A percentile compares a stretch with the other conserved stretches of the same genome.
These are phyloP conservation scores for Australoheros scitulus DNA, from an alignment of 2,113 vertebrate species.

Conservation along the genomic window DNA sequence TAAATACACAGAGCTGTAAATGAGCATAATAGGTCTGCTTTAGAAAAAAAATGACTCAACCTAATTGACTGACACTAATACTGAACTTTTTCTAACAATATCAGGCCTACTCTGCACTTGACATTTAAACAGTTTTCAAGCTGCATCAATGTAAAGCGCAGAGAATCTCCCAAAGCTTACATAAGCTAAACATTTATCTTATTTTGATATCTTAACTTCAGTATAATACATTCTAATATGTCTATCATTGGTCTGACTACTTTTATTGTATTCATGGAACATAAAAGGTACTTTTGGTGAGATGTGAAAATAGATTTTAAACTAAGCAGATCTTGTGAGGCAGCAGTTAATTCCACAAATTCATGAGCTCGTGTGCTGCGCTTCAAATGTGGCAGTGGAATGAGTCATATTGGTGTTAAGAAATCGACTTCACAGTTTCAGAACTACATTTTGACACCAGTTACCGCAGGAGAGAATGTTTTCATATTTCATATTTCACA, in stretches of 20 bases:
- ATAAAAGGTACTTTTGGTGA: neutral
- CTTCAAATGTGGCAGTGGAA: neutral
- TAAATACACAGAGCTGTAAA: neutral
- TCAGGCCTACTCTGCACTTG: neutral
- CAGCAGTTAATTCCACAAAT: neutral
- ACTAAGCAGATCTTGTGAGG: neutral
- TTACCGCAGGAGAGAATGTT: neutral
- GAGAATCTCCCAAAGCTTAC: neutral
- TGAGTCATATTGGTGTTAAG: slow-evolving; percentile 26
- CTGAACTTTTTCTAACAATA: neutral
- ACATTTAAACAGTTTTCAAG: neutral
- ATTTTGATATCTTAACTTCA: neutral
- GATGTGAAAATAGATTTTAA: neutral
- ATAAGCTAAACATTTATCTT: neutral
- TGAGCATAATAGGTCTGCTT: neutral
- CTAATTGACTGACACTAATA: neutral
- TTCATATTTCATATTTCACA: slow-evolving; percentile 7
- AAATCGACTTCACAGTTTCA: slow-evolving; percentile 1
- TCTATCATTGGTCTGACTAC: neutral
- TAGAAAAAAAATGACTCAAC: neutral
- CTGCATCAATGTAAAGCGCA: neutral
- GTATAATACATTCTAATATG: neutral
- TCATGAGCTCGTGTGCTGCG: neutral
- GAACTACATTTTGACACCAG: neutral
- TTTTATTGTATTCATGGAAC: neutral